Evolutionary conservation across 2,113 vertebrate species (phyloP).

Genomic region (Pluvialis apricaria): DNA sequence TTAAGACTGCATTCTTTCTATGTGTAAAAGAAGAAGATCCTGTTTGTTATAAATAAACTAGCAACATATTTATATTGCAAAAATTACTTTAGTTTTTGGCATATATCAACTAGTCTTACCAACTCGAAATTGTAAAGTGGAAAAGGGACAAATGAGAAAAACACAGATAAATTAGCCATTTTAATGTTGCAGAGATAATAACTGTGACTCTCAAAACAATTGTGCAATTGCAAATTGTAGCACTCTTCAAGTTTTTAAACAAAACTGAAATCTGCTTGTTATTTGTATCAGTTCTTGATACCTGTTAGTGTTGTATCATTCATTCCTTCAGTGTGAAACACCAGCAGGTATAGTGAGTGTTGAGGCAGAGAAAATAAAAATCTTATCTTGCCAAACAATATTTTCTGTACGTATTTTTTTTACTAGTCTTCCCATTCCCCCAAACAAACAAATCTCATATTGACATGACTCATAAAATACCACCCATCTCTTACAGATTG

Average conservation of each 20-base stretch:
- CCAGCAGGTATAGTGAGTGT: not conserved
- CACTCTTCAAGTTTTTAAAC: not conserved
- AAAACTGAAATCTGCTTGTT: not conserved
- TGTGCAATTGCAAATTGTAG: not conserved
- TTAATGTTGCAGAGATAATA: not conserved
- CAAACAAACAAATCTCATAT: not conserved
- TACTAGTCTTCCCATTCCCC: fast-evolving
- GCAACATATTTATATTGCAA: not conserved
- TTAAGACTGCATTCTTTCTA: not conserved
- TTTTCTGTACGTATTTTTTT: not conserved
- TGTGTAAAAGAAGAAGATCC: not conserved
- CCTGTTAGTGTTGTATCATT: not conserved
- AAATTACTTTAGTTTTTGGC: not conserved
- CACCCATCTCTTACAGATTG: not conserved
- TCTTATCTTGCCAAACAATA: not conserved
- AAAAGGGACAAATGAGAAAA: not conserved
- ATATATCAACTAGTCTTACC: not conserved
- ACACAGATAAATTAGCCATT: not conserved
- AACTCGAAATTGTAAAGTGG: not conserved
- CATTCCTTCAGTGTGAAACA: not conserved
- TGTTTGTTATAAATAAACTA: not conserved
- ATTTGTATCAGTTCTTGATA: not conserved
- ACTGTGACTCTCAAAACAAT: not conserved
- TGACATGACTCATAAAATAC: not conserved
- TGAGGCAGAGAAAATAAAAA: not conserved